These are phyloP conservation scores for Phyllotis vaccarum DNA, from an alignment of 2,797 vertebrate genomes.

Conservation along the genomic window DNA sequence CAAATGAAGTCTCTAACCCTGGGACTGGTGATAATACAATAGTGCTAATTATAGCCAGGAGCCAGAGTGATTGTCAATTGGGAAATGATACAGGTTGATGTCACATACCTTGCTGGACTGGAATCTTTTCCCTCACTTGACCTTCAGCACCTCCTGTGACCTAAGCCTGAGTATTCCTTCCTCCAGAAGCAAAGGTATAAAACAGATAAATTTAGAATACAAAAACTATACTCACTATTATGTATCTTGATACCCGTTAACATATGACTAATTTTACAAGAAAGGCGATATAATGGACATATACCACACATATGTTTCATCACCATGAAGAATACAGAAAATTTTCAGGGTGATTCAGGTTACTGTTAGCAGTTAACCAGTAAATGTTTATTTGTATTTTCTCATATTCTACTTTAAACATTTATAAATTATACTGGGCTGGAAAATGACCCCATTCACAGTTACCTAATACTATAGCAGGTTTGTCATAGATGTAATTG, in stretches of 20 bases:
- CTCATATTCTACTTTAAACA: constrained; percentile 64
- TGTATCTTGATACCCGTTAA: constrained; percentile 64
- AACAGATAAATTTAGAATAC: constrained; percentile 49
- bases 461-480: constrained; percentile 52
- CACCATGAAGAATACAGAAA: constrained; percentile 15
- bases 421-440: constrained; percentile 51
- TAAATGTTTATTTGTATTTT: constrained; percentile 61
- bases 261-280: constrained; percentile 57
- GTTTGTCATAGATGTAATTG: constrained; percentile 61
- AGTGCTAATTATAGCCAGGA: constrained; percentile 15
- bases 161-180: constrained; percentile 42
- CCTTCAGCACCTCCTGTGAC: constrained; percentile 43
- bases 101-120: not conserved
- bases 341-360: constrained; percentile 26
- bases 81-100: not conserved
- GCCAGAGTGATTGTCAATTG: not conserved
- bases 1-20: constrained; percentile 54
- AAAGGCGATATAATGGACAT: not conserved
- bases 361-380: constrained; percentile 39
- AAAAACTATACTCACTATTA: not conserved
- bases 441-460: not conserved
- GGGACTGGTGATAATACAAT: not conserved
- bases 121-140: constrained; percentile 59
- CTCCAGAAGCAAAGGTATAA: constrained; percentile 42
- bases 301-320: constrained; percentile 45